Evolutionary conservation across 1,140 invertebrate species (phyloP).

Genomic region (Harpegnathos saltator): DNA sequence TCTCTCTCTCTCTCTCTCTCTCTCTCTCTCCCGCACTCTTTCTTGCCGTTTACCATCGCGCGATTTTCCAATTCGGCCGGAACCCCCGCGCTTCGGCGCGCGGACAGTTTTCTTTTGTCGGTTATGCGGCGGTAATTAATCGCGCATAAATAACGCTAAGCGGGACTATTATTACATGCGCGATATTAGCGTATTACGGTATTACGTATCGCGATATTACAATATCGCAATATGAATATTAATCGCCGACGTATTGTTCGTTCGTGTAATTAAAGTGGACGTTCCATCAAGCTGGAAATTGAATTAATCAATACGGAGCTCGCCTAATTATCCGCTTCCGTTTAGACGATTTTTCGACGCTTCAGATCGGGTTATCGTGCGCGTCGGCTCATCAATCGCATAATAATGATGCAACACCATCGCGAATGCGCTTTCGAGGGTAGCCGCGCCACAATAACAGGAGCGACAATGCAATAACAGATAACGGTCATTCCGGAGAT

Average conservation of each 20-base stretch:
- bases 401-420: conserved; percentile 42
- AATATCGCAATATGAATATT: conserved; percentile 76
- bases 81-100: neutral
- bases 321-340: conserved; percentile 71
- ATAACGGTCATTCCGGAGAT: conserved; percentile 18
- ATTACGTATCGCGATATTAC: conserved; percentile 75
- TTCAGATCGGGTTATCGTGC: conserved; percentile 34
- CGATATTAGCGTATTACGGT: conserved; percentile 68
- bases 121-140: conserved; percentile 69
- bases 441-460: conserved; percentile 4
- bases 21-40: too few relatives aligned
- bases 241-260: conserved; percentile 72
- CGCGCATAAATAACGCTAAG: conserved; percentile 73
- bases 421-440: conserved; percentile 13
- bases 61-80: conserved; percentile 22
- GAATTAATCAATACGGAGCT: conserved; percentile 74
- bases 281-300: conserved; percentile 73
- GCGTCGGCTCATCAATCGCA: conserved; percentile 25
- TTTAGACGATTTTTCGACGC: conserved; percentile 60
- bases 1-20: too few relatives aligned
- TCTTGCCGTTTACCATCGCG: too few relatives aligned
- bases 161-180: conserved; percentile 72
- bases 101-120: conserved; percentile 39
- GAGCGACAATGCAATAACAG: conserved; percentile 16
- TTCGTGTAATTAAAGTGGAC: conserved; percentile 75